Evolutionary conservation across 1,140 invertebrate genomes (phyloP), one percentile per base, ranked within the genome.

Genomic region (Himalopsyche phryganea): DNA sequence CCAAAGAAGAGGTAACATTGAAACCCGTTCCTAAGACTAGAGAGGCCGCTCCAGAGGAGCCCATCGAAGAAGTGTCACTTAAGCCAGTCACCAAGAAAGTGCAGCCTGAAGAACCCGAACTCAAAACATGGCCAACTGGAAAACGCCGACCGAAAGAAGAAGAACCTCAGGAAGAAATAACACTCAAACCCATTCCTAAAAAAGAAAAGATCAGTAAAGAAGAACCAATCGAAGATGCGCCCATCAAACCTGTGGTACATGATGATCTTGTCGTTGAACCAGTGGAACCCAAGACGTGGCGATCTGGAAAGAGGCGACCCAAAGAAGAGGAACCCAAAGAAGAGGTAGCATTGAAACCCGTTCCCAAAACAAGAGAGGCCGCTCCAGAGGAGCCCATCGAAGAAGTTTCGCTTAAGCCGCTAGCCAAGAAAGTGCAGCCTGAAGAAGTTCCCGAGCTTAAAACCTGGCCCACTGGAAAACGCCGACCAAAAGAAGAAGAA

Each of bases 51-150:
- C 77, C 2, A 72, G 66, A 1, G 69, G 69, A 2, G 75, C 76
- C 48, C 65, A 69, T 1, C 60, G 66, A 20, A 63, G 63, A 73
- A 42, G 67, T 75, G 51, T 67, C 73, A 57, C 67, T 78, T 14
- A 79, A 76, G 58, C 72, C 73, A 52, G 69, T 77, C 28, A 60
- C 73, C n/a, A 72, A 71, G 52, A 60, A 68, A 23, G 66, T 71
- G 42, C 54, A 67, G 28, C 58, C 63, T 56, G 66, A 74, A 47
- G 66, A 71, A 38, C 65, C 69, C 44, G 69, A 73, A 67, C 61
- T 68, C 51, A 56, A 66, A 20, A 18, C 15, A 57, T 49, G 45
- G 49, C 76, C 77, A 2, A 72, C 66, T 2, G 69, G 69, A 6
- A 76, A 77, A 51, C 66, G 70, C 1, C 61, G 65, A 14, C 72